Percentiles rank a stretch among this genome's conserved stretches.
These are phyloP conservation scores for Coilia nasus DNA, from an alignment of 2,797 vertebrate species.

Conservation along the genomic window DNA sequence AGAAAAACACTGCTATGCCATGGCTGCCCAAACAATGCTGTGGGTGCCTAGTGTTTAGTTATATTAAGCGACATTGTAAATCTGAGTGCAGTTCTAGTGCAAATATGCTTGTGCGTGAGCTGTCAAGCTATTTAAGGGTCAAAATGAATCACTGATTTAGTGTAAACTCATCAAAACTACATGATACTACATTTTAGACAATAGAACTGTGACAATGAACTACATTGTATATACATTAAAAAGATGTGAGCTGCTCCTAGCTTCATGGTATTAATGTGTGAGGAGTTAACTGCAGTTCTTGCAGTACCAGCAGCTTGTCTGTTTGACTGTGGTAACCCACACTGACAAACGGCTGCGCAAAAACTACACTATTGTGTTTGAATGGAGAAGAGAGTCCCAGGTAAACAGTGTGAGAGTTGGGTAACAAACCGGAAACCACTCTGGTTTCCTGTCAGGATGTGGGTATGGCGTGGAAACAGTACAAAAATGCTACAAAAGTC, in stretches of 20 bases:
- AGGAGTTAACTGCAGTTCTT: constrained; percentile 38
- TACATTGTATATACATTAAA: too few relatives aligned
- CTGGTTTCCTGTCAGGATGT: constrained; percentile 50
- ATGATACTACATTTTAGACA: too few relatives aligned
- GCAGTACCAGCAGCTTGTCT: constrained; percentile 22
- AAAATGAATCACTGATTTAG: too few relatives aligned
- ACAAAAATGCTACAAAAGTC: background rate
- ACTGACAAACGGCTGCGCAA: constrained; percentile 48
- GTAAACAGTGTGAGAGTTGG: constrained; percentile 34
- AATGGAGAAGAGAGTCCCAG: constrained; percentile 42
- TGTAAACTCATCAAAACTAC: too few relatives aligned
- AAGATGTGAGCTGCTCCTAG: background rate
- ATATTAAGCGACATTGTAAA: too few relatives aligned
- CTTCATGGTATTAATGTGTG: background rate
- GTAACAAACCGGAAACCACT: constrained; percentile 43
- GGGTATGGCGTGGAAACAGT: constrained; percentile 15
- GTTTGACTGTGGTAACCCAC: constrained; percentile 47
- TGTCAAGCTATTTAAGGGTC: too few relatives aligned
- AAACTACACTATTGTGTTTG: constrained; percentile 50
- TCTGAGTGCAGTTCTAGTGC: too few relatives aligned
- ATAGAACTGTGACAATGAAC: too few relatives aligned
- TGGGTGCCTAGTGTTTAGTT: too few relatives aligned
- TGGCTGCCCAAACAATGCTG: too few relatives aligned
- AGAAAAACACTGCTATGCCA: too few relatives aligned
- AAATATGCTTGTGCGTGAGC: too few relatives aligned